These are phyloP conservation scores for Agelas oroides DNA, from an alignment of 37 sponge, comb jelly and placozoan genomes.

Conservation along the genomic window DNA sequence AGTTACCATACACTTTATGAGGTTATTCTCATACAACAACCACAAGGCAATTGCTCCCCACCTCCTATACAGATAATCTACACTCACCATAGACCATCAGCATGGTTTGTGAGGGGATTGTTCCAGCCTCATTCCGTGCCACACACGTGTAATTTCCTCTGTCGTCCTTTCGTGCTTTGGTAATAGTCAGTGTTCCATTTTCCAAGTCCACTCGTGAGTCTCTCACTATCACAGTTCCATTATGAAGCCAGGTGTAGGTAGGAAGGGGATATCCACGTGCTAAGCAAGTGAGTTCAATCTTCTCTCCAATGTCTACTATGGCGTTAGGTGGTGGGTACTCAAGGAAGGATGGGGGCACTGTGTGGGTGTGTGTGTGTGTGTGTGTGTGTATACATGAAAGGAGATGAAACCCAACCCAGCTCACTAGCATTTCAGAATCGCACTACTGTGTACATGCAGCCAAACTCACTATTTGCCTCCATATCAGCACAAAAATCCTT, in stretches of 20 bases:
- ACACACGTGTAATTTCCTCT: constrained; percentile 14
- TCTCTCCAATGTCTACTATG: background rate
- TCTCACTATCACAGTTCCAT: background rate
- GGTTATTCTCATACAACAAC: too few relatives aligned
- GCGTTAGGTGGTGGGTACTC: too few relatives aligned
- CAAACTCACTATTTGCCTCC: too few relatives aligned
- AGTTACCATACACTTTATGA: too few relatives aligned
- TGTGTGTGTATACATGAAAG: background rate
- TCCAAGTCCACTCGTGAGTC: background rate
- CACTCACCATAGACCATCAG: constrained; percentile 28
- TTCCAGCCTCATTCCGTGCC: constrained; percentile 10
- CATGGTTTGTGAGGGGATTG: background rate
- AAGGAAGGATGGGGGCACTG: too few relatives aligned
- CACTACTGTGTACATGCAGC: too few relatives aligned
- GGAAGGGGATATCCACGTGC: constrained; percentile 2
- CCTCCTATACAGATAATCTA: too few relatives aligned
- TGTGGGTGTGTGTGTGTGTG: background rate
- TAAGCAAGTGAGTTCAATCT: background rate
- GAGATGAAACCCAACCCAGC: too few relatives aligned
- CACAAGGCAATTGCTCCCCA: too few relatives aligned
- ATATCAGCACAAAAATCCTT: too few relatives aligned
- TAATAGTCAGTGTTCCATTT: constrained; percentile 14
- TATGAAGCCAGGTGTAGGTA: constrained; percentile 10
- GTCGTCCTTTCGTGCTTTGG: background rate
- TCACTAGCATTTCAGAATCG: too few relatives aligned